phyloP scores from a whole-genome alignment of 1,140 invertebrate genomes.

The Pogonomyrmex californicus region DNA sequence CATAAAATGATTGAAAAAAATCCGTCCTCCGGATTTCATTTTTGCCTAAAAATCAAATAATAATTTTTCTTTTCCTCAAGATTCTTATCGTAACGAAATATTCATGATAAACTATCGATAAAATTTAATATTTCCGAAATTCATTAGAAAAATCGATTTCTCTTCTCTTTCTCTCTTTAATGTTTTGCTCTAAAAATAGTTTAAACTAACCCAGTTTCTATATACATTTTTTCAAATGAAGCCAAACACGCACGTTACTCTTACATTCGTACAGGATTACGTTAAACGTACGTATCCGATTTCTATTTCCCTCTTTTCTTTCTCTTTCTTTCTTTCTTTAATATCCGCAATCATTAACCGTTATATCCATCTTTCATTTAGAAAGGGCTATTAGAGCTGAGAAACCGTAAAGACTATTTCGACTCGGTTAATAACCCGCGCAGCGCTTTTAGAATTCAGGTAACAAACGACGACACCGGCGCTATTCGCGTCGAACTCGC shows the following conservation, averaged over 20 bases:
- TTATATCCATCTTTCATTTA: slow-evolving; percentile 10
- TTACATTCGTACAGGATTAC: neutral
- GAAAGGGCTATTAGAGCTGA: neutral
- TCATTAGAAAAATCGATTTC: neutral
- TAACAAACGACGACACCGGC: slow-evolving; percentile 37
- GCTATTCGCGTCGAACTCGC: slow-evolving; percentile 37
- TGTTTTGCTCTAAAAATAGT: no score
- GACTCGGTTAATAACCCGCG: slow-evolving; percentile 10
- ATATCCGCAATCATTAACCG: neutral
- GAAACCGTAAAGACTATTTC: neutral
- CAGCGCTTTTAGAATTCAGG: slow-evolving; percentile 38
- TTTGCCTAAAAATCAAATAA: neutral
- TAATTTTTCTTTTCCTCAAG: neutral
- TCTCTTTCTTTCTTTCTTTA: neutral
- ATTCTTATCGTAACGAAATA: neutral
- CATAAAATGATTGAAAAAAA: neutral
- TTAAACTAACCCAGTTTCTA: no score
- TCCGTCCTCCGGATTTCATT: neutral
- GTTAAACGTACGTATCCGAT: no score
- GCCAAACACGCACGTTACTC: neutral
- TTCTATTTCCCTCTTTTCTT: neutral
- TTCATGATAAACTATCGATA: neutral
- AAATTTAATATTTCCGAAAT: neutral
- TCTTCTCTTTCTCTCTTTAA: no score
- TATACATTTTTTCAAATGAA: neutral